phyloP scores from a whole-genome alignment of 1,140 invertebrate genomes.

The Kradibia gibbosae region DNA sequence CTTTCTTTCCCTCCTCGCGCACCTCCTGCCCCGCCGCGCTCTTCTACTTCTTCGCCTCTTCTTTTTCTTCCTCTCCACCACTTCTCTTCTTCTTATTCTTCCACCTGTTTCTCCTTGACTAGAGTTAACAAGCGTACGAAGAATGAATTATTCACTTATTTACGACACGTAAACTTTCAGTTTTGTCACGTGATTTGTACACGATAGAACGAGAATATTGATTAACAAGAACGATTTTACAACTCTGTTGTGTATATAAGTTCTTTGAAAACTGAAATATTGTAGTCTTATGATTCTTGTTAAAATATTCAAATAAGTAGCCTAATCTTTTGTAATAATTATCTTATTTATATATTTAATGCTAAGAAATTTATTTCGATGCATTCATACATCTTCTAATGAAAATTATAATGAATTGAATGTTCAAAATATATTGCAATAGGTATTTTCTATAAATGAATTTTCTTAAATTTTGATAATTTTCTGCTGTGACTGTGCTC shows the following conservation, averaged over 20 bases:
- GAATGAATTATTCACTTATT: slow-evolving; percentile 71
- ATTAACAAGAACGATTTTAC: slow-evolving; percentile 47
- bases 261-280: not conserved
- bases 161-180: slow-evolving; percentile 64
- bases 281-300: slow-evolving; percentile 1
- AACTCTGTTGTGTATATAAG: slow-evolving; percentile 29
- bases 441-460: too few species aligned
- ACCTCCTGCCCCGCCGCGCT: not conserved
- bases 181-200: slow-evolving; percentile 51
- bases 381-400: too few species aligned
- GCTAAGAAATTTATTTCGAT: too few species aligned
- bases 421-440: too few species aligned
- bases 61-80: slow-evolving; percentile 53
- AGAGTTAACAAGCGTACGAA: slow-evolving; percentile 60
- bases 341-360: too few species aligned
- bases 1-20: not conserved
- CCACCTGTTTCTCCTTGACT: slow-evolving; percentile 49
- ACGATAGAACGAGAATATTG: slow-evolving; percentile 50
- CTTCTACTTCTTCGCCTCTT: slow-evolving; percentile 17
- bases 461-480: not conserved
- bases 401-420: too few species aligned
- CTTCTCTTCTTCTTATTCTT: slow-evolving; percentile 47
- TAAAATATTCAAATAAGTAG: slow-evolving; percentile 13
- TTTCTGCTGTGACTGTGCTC: not conserved
- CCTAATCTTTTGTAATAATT: not conserved